Evolutionary conservation across 2,888 invertebrate genomes (phyloP).

Genomic region (Orchesellides sinensis): DNA sequence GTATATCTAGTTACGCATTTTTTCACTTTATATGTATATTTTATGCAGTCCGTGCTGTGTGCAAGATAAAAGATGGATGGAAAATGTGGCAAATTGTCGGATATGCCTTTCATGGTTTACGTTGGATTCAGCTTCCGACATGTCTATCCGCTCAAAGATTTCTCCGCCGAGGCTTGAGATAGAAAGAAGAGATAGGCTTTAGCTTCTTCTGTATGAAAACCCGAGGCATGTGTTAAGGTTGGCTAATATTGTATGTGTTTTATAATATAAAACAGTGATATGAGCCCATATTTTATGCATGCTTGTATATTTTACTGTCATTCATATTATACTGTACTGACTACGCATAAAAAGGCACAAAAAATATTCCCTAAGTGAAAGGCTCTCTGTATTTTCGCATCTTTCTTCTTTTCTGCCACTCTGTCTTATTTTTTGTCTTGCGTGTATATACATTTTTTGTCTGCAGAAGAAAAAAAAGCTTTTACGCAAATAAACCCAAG

Average conservation of each 20-base stretch:
- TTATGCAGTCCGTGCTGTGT: neutral
- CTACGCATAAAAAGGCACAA: neutral
- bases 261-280: neutral
- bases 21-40: too few relatives aligned
- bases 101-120: constrained; percentile 27
- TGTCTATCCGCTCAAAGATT: constrained; percentile 20
- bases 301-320: neutral
- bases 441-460: too few relatives aligned
- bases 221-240: neutral
- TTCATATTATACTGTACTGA: neutral
- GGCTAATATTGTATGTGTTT: too few relatives aligned
- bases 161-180: too few relatives aligned
- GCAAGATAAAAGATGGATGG: constrained; percentile 25
- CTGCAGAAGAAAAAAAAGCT: constrained; percentile 43
- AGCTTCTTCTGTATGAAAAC: too few relatives aligned
- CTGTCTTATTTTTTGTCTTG: neutral
- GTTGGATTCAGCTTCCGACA: constrained; percentile 19
- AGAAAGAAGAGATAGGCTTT: too few relatives aligned
- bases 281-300: neutral
- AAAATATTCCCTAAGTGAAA: too few relatives aligned
- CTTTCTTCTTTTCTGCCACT: constrained; percentile 12
- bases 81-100: constrained; percentile 55
- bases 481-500: constrained; percentile 55
- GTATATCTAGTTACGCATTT: too few relatives aligned
- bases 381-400: neutral